Percentiles rank a stretch among this genome's conserved stretches.
Evolutionary conservation across 1,140 invertebrate genomes (phyloP).

Genomic region (Lucilia cuprina): DNA sequence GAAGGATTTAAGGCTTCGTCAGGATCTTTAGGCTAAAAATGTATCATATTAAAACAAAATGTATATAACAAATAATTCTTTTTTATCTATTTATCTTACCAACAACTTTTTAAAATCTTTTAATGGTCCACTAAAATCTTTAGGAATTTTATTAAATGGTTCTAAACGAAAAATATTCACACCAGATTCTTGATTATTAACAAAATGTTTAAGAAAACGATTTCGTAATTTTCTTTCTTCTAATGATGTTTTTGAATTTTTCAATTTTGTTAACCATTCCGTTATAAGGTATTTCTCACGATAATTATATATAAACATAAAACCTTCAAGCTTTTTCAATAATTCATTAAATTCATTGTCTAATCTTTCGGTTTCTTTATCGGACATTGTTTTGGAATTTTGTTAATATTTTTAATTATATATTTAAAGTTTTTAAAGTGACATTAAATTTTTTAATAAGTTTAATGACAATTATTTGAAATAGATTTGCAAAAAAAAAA

Average conservation of each 20-base stretch:
- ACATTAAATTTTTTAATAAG: no score
- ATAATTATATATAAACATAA: conserved; percentile 3
- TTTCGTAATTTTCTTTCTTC: conserved; percentile 34
- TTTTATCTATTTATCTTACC: background rate
- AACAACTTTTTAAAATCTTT: conserved; percentile 4
- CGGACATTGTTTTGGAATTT: background rate
- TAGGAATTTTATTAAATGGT: conserved; percentile 33
- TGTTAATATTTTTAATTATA: background rate
- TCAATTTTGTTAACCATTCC: conserved; percentile 37
- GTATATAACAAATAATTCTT: background rate
- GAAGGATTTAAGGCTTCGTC: conserved; percentile 13
- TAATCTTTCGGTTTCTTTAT: background rate
- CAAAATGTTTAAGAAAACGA: conserved; percentile 33
- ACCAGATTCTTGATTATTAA: conserved; percentile 1
- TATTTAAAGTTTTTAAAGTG: no score
- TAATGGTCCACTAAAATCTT: conserved; percentile 8
- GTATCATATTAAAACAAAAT: background rate
- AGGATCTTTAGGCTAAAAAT: background rate
- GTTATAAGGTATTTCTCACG: conserved; percentile 36
- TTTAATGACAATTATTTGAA: no score
- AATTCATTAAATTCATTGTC: background rate
- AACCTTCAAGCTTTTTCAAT: background rate
- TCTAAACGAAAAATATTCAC: conserved; percentile 22
- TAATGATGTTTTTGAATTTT: background rate
- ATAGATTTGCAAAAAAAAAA: no score